These are phyloP conservation scores for Acronicta aceris DNA, from an alignment of 2,888 invertebrate species.

Conservation along the genomic window DNA sequence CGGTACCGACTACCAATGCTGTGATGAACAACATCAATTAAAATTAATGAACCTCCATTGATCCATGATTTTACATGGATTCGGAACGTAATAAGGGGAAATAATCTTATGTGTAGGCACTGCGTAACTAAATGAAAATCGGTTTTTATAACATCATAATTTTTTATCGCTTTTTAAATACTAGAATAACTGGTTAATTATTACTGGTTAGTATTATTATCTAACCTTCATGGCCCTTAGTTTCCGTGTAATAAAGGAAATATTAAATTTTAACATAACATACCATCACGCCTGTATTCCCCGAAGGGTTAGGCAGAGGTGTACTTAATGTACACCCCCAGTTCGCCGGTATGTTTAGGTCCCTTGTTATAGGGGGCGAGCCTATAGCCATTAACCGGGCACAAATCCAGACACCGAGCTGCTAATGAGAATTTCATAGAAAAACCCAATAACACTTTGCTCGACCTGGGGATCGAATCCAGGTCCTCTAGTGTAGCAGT, in stretches of 20 bases:
- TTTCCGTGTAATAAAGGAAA: not conserved
- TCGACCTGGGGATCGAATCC: too few species aligned
- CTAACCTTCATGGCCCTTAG: not conserved
- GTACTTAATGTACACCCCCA: too few species aligned
- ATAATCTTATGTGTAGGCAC: slow-evolving; percentile 1
- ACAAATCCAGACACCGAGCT: too few species aligned
- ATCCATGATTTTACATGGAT: slow-evolving; percentile 5
- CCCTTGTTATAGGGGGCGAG: too few species aligned
- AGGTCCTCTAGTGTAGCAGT: too few species aligned
- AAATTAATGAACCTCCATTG: slow-evolving; percentile 24
- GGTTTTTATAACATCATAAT: slow-evolving; percentile 7
- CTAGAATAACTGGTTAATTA: too few species aligned
- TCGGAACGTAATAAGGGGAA: not conserved
- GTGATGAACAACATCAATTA: slow-evolving; percentile 26
- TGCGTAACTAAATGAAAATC: slow-evolving; percentile 22
- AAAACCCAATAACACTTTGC: too few species aligned
- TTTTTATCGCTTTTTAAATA: slow-evolving; percentile 6
- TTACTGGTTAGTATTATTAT: not conserved
- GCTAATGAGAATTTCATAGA: too few species aligned
- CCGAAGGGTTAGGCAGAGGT: too few species aligned
- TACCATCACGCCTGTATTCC: too few species aligned
- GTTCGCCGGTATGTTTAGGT: too few species aligned
- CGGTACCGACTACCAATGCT: slow-evolving; percentile 4
- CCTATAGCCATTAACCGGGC: too few species aligned
- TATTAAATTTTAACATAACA: not conserved